Conservation (phyloP, 2,888 invertebrate species). For the Drosophila setosimentum region DNA sequence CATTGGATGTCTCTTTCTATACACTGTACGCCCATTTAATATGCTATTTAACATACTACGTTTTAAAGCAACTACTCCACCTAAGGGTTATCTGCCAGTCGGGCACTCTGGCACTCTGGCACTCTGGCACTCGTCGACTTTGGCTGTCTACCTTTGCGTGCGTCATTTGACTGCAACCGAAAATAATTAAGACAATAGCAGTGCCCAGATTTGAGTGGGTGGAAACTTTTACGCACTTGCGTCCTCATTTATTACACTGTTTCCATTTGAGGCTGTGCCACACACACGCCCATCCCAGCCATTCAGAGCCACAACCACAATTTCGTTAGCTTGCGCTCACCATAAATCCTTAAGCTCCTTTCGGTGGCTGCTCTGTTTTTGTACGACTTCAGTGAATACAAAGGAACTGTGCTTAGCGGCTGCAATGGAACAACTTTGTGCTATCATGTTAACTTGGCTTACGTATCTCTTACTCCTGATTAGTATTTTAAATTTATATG, state of each 20-base stretch:
- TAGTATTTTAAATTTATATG: conserved; percentile 4
- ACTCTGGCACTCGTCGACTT: conserved; percentile 14
- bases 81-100: not conserved
- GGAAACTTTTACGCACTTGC: conserved; percentile 63
- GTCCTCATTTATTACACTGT: conserved; percentile 68
- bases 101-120: conserved; percentile 55
- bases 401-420: conserved; percentile 32
- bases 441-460: conserved; percentile 16
- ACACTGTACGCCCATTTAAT: not conserved
- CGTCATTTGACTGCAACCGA: conserved; percentile 39
- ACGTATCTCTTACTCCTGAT: not conserved
- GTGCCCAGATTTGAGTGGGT: conserved; percentile 11
- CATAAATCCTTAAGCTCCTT: conserved; percentile 70
- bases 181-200: conserved; percentile 10
- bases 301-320: conserved; percentile 3
- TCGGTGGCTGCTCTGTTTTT: conserved; percentile 33
- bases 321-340: conserved; percentile 20
- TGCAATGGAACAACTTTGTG: conserved; percentile 6
- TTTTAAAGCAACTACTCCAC: not conserved
- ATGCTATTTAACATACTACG: not conserved
- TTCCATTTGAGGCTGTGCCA: conserved; percentile 21
- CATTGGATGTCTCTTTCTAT: not conserved
- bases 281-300: not conserved
- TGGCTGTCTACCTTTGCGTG: conserved; percentile 37
- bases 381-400: conserved; percentile 30